Conservation (phyloP, 2,888 invertebrate genomes). For the Epistrophella euchroma region DNA sequence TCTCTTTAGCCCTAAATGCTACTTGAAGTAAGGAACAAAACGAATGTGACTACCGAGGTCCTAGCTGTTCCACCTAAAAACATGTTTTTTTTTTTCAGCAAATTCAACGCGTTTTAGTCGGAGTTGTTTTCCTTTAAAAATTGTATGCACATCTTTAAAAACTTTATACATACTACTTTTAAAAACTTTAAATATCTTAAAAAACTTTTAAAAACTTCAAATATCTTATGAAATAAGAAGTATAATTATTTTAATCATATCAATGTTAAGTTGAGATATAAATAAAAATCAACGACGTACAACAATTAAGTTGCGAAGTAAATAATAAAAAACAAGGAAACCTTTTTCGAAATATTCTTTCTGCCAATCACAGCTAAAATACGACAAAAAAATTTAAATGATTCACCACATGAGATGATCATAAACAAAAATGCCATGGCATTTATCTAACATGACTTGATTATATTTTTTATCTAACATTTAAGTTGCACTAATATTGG, state of each 20-base stretch:
- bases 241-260: background rate
- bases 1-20: too few species aligned
- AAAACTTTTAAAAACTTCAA: too few species aligned
- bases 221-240: too few species aligned
- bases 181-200: too few species aligned
- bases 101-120: too few species aligned
- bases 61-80: too few species aligned
- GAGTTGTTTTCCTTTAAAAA: too few species aligned
- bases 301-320: background rate
- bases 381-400: background rate
- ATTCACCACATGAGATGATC: conserved; percentile 13
- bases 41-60: too few species aligned
- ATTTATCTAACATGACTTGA: background rate
- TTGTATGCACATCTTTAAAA: too few species aligned
- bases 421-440: conserved; percentile 7
- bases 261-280: background rate
- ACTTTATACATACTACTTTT: too few species aligned
- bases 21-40: too few species aligned
- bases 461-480: background rate
- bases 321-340: background rate
- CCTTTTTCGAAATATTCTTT: background rate
- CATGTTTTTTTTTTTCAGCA: too few species aligned
- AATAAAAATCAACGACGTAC: background rate
- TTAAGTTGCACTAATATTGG: conserved; percentile 4
- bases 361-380: conserved; percentile 3